phyloP scores from a whole-genome alignment of 2,888 invertebrate species.

The Cyrtodaria siliqua region DNA sequence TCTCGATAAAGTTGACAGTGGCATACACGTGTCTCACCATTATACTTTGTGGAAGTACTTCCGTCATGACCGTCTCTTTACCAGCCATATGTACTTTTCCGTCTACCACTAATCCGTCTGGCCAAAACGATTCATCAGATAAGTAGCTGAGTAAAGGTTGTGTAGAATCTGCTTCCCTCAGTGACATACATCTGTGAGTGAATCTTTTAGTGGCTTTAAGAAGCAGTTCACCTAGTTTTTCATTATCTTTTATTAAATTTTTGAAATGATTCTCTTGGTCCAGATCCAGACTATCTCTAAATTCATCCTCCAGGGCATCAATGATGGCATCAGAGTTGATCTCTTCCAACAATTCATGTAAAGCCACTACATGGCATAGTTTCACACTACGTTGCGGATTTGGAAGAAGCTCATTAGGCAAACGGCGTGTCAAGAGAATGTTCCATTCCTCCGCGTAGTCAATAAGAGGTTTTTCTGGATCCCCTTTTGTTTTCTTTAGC shows the following conservation, averaged over 20 bases:
- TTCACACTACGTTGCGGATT: conserved; percentile 53
- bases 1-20: conserved; percentile 38
- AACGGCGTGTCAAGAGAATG: conserved; percentile 26
- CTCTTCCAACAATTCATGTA: conserved; percentile 64
- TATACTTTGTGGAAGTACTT: conserved; percentile 39
- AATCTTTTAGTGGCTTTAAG: conserved; percentile 58
- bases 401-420: conserved; percentile 55
- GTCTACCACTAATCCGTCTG: conserved; percentile 19
- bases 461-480: conserved; percentile 43
- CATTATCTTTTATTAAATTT: conserved; percentile 9
- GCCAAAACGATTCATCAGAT: conserved; percentile 63
- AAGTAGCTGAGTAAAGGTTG: conserved; percentile 52
- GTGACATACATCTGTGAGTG: conserved; percentile 60
- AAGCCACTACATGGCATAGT: conserved; percentile 60
- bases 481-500: conserved; percentile 60
- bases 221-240: conserved; percentile 36
- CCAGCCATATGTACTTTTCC: conserved; percentile 25
- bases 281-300: conserved; percentile 30
- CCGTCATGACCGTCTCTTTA: conserved; percentile 19
- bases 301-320: conserved; percentile 54
- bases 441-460: conserved; percentile 60
- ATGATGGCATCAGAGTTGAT: conserved; percentile 56
- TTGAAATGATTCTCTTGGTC: conserved; percentile 37
- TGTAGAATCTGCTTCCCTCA: conserved; percentile 29
- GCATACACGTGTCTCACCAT: conserved; percentile 45